Evolutionary conservation across 2,888 invertebrate species (phyloP).

Genomic region (Geotrupes spiniger): DNA sequence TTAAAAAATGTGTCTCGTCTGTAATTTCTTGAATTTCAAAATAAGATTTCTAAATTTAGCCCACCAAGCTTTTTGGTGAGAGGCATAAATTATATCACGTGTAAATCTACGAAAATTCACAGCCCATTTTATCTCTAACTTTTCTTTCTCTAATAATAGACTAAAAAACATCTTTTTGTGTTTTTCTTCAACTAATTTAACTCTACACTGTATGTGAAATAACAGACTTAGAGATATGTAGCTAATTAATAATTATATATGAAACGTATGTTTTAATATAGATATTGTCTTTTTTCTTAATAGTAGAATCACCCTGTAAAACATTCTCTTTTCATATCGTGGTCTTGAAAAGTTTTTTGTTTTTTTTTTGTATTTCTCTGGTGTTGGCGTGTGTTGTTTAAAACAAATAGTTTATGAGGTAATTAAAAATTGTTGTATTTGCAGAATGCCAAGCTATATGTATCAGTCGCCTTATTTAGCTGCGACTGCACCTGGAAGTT

Average conservation of each 20-base stretch:
- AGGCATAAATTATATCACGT: conserved; percentile 10
- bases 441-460: conserved; percentile 73
- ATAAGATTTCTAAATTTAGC: conserved; percentile 16
- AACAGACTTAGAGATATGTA: conserved; percentile 15
- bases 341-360: conserved; percentile 35
- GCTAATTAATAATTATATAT: conserved; percentile 13
- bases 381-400: conserved; percentile 49
- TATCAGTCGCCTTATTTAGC: conserved; percentile 72
- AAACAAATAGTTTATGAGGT: conserved; percentile 6
- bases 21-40: conserved; percentile 9
- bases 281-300: conserved; percentile 17
- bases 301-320: conserved; percentile 26
- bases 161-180: conserved; percentile 2
- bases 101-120: conserved; percentile 12
- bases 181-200: conserved; percentile 6
- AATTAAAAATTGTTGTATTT: conserved; percentile 34
- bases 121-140: conserved; percentile 1
- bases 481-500: conserved; percentile 62
- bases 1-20: too few species aligned
- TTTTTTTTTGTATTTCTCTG: conserved; percentile 39
- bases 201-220: conserved; percentile 18
- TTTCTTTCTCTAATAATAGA: conserved; percentile 9
- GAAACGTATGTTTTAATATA: conserved; percentile 15
- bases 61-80: conserved; percentile 10
- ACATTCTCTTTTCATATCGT: conserved; percentile 16